A percentile compares a stretch with the other conserved stretches of the same genome.
Conservation (phyloP, 2,113 vertebrate genomes). For the Mirounga angustirostris region DNA sequence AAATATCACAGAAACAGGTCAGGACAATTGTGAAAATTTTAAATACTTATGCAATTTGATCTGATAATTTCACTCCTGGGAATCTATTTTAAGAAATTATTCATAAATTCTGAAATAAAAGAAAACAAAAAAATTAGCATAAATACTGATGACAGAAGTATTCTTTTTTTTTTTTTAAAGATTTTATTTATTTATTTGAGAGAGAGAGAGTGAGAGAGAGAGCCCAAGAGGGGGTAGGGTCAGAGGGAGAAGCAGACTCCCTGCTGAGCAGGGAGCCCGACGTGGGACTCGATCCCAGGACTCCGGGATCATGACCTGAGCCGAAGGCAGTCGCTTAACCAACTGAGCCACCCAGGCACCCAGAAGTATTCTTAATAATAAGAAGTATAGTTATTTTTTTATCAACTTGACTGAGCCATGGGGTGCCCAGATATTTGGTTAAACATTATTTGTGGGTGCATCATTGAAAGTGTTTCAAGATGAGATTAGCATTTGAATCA, state of each 20-base stretch:
- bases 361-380: neutral
- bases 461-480: neutral
- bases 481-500: neutral
- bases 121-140: neutral
- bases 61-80: neutral
- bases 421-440: neutral
- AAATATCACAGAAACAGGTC: neutral
- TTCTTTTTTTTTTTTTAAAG: neutral
- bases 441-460: neutral
- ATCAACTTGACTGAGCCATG: neutral
- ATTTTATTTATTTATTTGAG: too few species aligned
- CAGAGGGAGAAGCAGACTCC: too few species aligned
- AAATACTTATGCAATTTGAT: neutral
- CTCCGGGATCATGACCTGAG: too few species aligned
- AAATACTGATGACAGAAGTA: neutral
- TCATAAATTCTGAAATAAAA: neutral
- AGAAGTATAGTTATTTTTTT: neutral
- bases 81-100: neutral
- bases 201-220: too few species aligned
- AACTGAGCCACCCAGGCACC: too few species aligned
- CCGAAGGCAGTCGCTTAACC: too few species aligned
- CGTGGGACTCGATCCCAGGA: too few species aligned
- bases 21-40: neutral
- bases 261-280: too few species aligned
- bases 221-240: too few species aligned